Evolutionary conservation across 2,797 vertebrate species (phyloP), one percentile per base, ranked within the genome.

Genomic region (Chelmon rostratus): DNA sequence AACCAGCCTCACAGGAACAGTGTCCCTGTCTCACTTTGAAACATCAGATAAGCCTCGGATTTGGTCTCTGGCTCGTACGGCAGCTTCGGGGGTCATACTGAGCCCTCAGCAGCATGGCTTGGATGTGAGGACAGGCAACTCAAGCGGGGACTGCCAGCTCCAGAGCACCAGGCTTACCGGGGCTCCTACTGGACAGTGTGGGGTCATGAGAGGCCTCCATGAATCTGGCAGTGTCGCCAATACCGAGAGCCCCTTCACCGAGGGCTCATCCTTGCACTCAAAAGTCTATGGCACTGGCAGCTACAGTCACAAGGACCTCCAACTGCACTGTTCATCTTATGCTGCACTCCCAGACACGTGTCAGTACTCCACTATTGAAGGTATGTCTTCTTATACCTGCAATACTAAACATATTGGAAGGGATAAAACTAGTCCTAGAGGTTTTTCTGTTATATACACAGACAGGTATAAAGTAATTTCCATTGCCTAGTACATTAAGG

Each of bases 31-130:
- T 84, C 95, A 95, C 71, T 97, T 96, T 65, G 95, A 96, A 33
- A 78, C 91, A 12, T 79, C 93, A 1, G 97, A 97, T 82, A 99
- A 97, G 82, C 96, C 97, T 19, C 93, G 96, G 88, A 99, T 99
- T 93, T 99, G 98, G 98, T 99, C 98, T 0, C 91, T 98, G 87
- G 98, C 97, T 19, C 96, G 95, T 54, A 99, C 97, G 0, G 98
- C 97, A 0, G 96, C 95, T 8, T 93, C 96, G 2, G 93, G 93
- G 57, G 91, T 94, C 69, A 90, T 95, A 49, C 89, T 94, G 78
- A 94, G 94, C 68, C 73, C 91, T 6, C 89, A 95, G 78, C 89
- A 94, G 57, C 87, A 90, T 4, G 79, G 86, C 37, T 74, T 88
- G 18, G 92, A 95, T 73, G 82, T 92, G 79, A 94, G 94, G 91